Conservation (phyloP, 1,140 invertebrate species). For the Drosophila pruinosa region DNA sequence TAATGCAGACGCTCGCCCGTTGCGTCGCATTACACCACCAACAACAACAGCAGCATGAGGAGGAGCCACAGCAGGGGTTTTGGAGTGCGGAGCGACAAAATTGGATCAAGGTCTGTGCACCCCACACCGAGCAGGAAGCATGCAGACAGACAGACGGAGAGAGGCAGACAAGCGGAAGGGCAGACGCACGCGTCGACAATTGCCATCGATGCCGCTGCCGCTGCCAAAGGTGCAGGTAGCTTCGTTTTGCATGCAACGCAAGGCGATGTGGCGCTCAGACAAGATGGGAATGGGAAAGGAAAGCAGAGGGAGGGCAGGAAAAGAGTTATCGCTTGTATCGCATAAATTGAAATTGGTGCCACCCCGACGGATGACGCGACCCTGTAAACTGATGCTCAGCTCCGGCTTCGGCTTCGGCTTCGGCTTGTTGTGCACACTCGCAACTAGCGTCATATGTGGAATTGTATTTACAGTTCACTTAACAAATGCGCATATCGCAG, state of each 20-base stretch:
- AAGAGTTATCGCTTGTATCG: slow-evolving; percentile 67
- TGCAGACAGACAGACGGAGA: slow-evolving; percentile 4
- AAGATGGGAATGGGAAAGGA: background rate
- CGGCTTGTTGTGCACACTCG: background rate
- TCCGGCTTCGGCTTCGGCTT: background rate
- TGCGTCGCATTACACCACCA: slow-evolving; percentile 24
- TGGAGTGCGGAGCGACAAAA: slow-evolving; percentile 47
- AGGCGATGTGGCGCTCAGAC: background rate
- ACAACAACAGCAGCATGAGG: slow-evolving; percentile 1
- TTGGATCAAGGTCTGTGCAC: slow-evolving; percentile 64
- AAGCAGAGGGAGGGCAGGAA: background rate
- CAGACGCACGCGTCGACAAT: slow-evolving; percentile 38
- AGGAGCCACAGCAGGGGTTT: background rate
- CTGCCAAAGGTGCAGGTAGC: slow-evolving; percentile 41
- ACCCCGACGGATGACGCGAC: slow-evolving; percentile 22
- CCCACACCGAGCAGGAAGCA: slow-evolving; percentile 17
- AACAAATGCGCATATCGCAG: slow-evolving; percentile 65
- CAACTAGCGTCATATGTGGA: slow-evolving; percentile 49
- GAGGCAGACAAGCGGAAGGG: background rate
- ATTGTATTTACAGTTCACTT: slow-evolving; percentile 68
- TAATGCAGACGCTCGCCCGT: slow-evolving; percentile 62
- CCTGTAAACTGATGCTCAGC: slow-evolving; percentile 16
- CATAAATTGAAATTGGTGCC: slow-evolving; percentile 65
- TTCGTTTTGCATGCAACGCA: slow-evolving; percentile 44
- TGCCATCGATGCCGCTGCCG: slow-evolving; percentile 20